Evolutionary conservation across 2,797 vertebrate genomes (phyloP), one percentile per base, ranked within the genome.

Genomic region (Philypnodon macrostomus): DNA sequence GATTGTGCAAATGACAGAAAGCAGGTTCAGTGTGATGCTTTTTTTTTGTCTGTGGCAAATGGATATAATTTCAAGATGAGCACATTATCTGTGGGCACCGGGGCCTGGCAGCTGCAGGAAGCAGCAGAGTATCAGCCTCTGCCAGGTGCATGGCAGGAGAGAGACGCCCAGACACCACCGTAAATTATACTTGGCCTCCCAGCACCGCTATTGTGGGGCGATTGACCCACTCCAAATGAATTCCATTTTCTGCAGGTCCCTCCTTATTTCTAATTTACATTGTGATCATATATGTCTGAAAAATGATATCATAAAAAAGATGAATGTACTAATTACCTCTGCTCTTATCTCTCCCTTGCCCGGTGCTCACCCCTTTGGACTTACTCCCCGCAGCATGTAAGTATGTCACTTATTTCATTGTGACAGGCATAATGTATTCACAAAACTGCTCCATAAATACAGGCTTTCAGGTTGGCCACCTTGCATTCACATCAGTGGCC

Each of bases 241-340:
- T 95, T 98, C 93, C 96, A 95, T 98, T 97, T 94, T 94, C 92
- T 88, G 86, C 86, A 90, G 92, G 94, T 95, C 94, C 93, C 95
- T 97, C 95, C 95, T 98, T 98, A 97, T 95, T 97, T 96, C 94
- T 96, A 96, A 98, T 98, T 98, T 98, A 98, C 95, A 98, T 98
- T 96, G 96, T 88, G 93, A 96, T 98, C 95, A 94, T 98, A 98
- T 96, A 96, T 92, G 94, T 96, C 94, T 98, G 94, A 98, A 96
- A 97, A 98, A 98, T 95, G 93, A 96, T 96, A 98, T 96, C 92
- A 90, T 98, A 98, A 98, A 98, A 98, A 98, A 98, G 96, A 98
- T 98, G 93, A 98, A 98, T 98, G 96, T 95, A 94, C 95, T 98
- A 98, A 98, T 98, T 98, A 98, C 93, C 90, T 90, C 91, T 93